phyloP scores from a whole-genome alignment of 1,140 invertebrate genomes.

The Lepidostoma basale region DNA sequence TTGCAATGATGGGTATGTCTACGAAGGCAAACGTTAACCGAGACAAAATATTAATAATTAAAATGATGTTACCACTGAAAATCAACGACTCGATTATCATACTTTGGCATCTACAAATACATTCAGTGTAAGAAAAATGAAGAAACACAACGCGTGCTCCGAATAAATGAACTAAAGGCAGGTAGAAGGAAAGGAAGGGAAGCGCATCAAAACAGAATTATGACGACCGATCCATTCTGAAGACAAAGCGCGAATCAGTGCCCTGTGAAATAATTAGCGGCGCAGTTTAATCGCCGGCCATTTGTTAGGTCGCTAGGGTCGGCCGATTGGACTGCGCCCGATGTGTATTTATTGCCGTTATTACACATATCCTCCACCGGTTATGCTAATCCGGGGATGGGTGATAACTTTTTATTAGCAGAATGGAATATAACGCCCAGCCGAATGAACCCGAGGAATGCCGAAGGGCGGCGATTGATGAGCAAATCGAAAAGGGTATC shows the following conservation, averaged over 20 bases:
- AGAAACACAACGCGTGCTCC: too few relatives aligned
- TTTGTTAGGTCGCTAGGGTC: conserved; percentile 25
- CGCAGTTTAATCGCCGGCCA: conserved; percentile 29
- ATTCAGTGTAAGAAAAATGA: too few relatives aligned
- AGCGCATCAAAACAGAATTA: neutral
- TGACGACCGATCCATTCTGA: neutral
- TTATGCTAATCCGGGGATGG: conserved; percentile 37
- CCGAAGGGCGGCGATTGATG: conserved; percentile 29
- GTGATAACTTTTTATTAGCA: conserved; percentile 44
- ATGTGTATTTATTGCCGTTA: conserved; percentile 39
- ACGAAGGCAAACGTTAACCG: too few relatives aligned
- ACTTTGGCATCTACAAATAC: too few relatives aligned
- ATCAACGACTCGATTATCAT: too few relatives aligned
- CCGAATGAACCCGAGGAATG: conserved; percentile 22
- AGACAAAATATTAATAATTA: too few relatives aligned
- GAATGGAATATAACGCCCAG: conserved; percentile 17
- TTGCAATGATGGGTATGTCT: too few relatives aligned
- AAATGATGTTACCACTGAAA: too few relatives aligned
- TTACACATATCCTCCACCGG: conserved; percentile 29
- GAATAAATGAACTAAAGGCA: too few relatives aligned
- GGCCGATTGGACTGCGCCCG: conserved; percentile 31
- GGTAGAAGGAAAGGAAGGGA: too few relatives aligned
- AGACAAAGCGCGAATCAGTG: neutral
- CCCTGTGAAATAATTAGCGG: conserved; percentile 34
- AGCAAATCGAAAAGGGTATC: too few relatives aligned